Evolutionary conservation across 2,113 vertebrate genomes (phyloP).

Genomic region (Carollia perspicillata): DNA sequence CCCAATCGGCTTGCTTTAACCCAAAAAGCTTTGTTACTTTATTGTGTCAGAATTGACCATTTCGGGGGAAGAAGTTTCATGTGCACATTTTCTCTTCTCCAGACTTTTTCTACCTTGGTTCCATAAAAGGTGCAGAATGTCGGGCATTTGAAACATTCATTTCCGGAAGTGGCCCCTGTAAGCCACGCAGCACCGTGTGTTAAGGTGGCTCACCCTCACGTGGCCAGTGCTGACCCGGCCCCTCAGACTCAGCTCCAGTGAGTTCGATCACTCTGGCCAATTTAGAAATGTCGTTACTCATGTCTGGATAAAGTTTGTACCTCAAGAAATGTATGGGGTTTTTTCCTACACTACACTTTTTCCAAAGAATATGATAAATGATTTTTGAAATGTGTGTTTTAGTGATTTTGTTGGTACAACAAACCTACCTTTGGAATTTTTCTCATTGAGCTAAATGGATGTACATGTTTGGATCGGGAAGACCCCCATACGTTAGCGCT

Average conservation of each 20-base stretch:
- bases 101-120: background rate
- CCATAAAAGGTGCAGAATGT: background rate
- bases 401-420: background rate
- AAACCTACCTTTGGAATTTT: background rate
- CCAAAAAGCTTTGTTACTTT: background rate
- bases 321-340: background rate
- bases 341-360: background rate
- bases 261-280: background rate
- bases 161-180: background rate
- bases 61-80: background rate
- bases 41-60: slow-evolving; percentile 15
- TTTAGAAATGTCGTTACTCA: background rate
- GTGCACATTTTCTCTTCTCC: background rate
- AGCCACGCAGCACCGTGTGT: background rate
- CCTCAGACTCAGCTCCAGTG: background rate
- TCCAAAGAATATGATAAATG: background rate
- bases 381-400: background rate
- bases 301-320: background rate
- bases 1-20: background rate
- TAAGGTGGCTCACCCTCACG: rapidly evolving
- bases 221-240: too few relatives aligned
- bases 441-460: background rate
- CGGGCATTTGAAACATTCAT: background rate
- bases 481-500: background rate
- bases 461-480: background rate